Percentiles rank a stretch among this genome's conserved stretches.
phyloP scores from a whole-genome alignment of 1,140 invertebrate species.

The Agrilus planipennis region DNA sequence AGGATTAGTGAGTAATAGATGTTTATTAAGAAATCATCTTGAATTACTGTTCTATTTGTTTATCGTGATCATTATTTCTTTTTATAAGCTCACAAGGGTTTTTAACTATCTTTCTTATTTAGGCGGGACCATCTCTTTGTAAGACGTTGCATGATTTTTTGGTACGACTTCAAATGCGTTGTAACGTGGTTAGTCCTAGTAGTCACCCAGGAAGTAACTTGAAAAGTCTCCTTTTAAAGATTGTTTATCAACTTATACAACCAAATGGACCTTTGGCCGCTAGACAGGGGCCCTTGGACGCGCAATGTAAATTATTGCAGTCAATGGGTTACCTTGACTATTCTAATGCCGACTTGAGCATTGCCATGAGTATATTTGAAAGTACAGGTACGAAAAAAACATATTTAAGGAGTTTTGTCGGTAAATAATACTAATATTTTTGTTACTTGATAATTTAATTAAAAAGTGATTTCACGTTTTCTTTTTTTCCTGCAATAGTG shows the following conservation, averaged over 20 bases:
- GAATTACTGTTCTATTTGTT: background rate
- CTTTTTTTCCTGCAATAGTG: too few relatives aligned
- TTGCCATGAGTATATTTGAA: constrained; percentile 62
- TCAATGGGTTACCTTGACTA: constrained; percentile 54
- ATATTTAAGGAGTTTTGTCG: too few relatives aligned
- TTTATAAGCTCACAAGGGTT: constrained; percentile 1
- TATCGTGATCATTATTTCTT: background rate
- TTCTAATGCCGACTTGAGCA: constrained; percentile 53
- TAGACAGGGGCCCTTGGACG: constrained; percentile 68
- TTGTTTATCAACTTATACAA: constrained; percentile 58
- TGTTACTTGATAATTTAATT: too few relatives aligned
- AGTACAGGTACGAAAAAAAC: constrained; percentile 55
- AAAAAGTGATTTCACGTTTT: too few relatives aligned
- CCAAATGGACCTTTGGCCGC: constrained; percentile 56
- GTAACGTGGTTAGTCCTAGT: constrained; percentile 46
- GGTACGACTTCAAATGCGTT: constrained; percentile 54
- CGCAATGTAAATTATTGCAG: constrained; percentile 61
- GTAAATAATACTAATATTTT: too few relatives aligned
- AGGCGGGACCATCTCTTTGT: constrained; percentile 71
- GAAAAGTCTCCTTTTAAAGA: constrained; percentile 55
- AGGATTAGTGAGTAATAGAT: constrained; percentile 37
- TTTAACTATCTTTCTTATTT: constrained; percentile 16
- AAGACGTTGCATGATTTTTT: constrained; percentile 62
- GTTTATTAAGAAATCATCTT: background rate
- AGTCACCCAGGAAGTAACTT: constrained; percentile 47